Base-by-base conservation (phyloP, 2,113 vertebrate species). In the Entelurus aequoreus region DNA sequence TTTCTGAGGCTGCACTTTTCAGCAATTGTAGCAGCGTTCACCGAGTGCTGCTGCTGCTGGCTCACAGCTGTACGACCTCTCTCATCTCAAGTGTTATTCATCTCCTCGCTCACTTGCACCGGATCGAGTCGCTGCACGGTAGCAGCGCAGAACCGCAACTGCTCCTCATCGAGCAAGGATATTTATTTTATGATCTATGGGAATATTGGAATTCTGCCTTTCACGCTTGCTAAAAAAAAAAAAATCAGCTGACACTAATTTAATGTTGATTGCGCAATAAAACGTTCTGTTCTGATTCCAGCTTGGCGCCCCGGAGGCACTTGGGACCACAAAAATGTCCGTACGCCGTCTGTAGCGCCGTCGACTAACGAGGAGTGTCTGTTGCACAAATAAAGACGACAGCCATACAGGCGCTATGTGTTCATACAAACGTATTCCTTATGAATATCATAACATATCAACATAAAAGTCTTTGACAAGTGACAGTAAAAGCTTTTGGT, bases 81-180 rank as follows among this genome's bases (percentile, higher is more conserved):
- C 66, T 62, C 75, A 6, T 75, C 78, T 84, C 79, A 80, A 78
- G 80, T 79, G 78, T 80, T 78, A 66, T 86, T 86, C 80, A 86
- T 84, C 84, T 85, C 28, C 28, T 28, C 28, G 28, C 28, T 28
- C 28, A 28, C 28, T 28, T 28, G 28, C 28, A 80, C 83, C 84
- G 78, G 81, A 83, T 83, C 60, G 72, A 83, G 77, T 83, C 82
- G 62, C 58, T 72, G 73, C 81, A 85, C 84, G 84, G 84, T 83
- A 86, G 84, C 72, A 71, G 78, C 16, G 70, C 69, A 54, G 74
- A 79, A 84, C 78, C 82, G 68, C 81, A 46, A 75, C 62, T 40
- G 21, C 69, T 78, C 78, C 71, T 64, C 77, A 78, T 62, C 21
- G 58, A 69, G 72, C 74, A 46, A 69, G 76, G 79, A 83, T 79